phyloP scores from a whole-genome alignment of 2,113 vertebrate genomes.

The Oreamnos americanus region DNA sequence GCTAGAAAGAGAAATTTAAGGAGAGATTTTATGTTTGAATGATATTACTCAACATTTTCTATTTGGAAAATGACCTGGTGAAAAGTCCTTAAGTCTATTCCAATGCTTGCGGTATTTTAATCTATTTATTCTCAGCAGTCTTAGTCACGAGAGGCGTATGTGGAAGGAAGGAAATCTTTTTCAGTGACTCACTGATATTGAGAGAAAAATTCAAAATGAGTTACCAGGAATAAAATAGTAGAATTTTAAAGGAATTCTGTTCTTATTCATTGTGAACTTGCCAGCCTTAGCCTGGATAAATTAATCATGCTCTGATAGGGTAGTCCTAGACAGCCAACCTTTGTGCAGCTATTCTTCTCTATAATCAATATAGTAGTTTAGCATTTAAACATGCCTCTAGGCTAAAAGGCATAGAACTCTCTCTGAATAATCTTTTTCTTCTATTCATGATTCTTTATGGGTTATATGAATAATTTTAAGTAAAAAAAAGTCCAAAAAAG shows the following conservation, averaged over 20 bases:
- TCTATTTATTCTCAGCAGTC: background rate
- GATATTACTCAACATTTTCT: background rate
- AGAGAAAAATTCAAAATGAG: background rate
- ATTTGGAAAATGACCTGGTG: background rate
- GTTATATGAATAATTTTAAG: background rate
- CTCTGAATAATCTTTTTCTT: background rate
- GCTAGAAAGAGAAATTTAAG: background rate
- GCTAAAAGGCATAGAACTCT: background rate
- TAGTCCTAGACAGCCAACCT: constrained; percentile 2
- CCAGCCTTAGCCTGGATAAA: background rate
- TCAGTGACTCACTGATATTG: background rate
- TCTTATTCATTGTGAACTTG: background rate
- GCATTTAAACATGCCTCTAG: constrained; percentile 29
- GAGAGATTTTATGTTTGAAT: background rate
- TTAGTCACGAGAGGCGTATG: background rate
- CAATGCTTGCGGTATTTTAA: background rate
- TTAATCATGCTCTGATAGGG: constrained; percentile 44
- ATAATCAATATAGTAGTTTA: constrained; percentile 46
- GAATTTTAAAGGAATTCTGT: background rate
- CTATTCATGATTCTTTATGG: background rate
- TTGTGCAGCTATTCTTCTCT: constrained; percentile 19
- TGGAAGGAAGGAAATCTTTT: background rate
- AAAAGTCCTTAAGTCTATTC: background rate
- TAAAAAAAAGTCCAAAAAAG: background rate
- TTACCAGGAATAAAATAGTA: background rate